phyloP scores from a whole-genome alignment of 2,888 invertebrate species.

The Drosophila barbarae region DNA sequence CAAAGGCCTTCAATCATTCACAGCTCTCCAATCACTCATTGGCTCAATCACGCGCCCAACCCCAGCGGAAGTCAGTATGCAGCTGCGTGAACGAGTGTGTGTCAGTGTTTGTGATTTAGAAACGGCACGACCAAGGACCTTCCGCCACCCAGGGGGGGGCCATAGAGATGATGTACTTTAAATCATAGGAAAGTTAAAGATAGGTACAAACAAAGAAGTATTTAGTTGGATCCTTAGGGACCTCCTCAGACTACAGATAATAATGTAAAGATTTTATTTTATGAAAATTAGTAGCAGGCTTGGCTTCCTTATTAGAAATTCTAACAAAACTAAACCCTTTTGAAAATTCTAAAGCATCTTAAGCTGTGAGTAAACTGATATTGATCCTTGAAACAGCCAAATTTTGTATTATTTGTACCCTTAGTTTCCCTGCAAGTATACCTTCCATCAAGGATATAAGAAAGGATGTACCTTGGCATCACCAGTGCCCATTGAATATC shows the following conservation, averaged over 20 bases:
- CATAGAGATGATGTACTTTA: slow-evolving; percentile 1
- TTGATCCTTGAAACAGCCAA: background rate
- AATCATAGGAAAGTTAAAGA: no score
- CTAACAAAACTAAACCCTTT: no score
- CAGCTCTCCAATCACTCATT: slow-evolving; percentile 70
- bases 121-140: slow-evolving; percentile 14
- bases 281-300: background rate
- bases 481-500: background rate
- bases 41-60: slow-evolving; percentile 64
- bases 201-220: background rate
- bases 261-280: background rate
- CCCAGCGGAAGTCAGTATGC: slow-evolving; percentile 55
- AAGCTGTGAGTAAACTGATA: background rate
- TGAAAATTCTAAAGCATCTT: no score
- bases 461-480: background rate
- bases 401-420: background rate
- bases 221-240: background rate
- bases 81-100: slow-evolving; percentile 37
- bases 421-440: no score
- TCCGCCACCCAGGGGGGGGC: background rate
- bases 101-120: slow-evolving; percentile 26
- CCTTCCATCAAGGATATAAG: no score
- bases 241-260: background rate
- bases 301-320: background rate
- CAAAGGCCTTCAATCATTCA: slow-evolving; percentile 69